Conservation (phyloP, 37 sponge, comb jelly and placozoan genomes). For the Sycon ciliatum region DNA sequence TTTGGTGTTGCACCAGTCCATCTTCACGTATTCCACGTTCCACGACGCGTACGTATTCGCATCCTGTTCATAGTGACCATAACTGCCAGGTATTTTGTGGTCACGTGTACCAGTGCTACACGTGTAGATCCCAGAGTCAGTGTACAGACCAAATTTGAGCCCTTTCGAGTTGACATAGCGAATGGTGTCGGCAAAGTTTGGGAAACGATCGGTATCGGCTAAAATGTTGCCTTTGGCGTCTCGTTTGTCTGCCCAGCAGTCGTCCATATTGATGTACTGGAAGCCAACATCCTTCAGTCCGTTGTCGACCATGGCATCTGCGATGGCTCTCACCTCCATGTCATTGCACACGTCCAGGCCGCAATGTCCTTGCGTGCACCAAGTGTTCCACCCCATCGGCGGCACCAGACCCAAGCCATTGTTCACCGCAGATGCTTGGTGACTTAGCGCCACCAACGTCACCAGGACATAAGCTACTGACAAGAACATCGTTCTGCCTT, state of each 20-base stretch:
- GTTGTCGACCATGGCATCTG: conserved; percentile 75
- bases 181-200: conserved; percentile 55
- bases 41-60: conserved; percentile 67
- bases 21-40: conserved; percentile 80
- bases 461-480: too few relatives aligned
- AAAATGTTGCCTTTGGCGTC: conserved; percentile 50
- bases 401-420: background rate
- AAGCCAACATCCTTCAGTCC: conserved; percentile 69
- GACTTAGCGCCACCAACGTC: too few relatives aligned
- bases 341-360: conserved; percentile 58
- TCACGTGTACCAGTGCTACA: conserved; percentile 55
- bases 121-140: conserved; percentile 65
- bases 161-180: conserved; percentile 66
- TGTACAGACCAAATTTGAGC: conserved; percentile 82
- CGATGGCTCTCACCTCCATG: conserved; percentile 63
- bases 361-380: conserved; percentile 31
- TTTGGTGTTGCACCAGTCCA: conserved; percentile 79
- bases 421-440: background rate
- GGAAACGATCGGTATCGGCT: conserved; percentile 47
- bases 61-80: conserved; percentile 74
- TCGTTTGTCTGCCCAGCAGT: conserved; percentile 76
- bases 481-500: too few relatives aligned
- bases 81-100: conserved; percentile 69
- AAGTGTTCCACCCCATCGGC: conserved; percentile 14
- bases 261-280: conserved; percentile 80